These are phyloP conservation scores for Siderastrea radians DNA, from an alignment of 92 coral and sea anemone genomes.

Conservation along the genomic window DNA sequence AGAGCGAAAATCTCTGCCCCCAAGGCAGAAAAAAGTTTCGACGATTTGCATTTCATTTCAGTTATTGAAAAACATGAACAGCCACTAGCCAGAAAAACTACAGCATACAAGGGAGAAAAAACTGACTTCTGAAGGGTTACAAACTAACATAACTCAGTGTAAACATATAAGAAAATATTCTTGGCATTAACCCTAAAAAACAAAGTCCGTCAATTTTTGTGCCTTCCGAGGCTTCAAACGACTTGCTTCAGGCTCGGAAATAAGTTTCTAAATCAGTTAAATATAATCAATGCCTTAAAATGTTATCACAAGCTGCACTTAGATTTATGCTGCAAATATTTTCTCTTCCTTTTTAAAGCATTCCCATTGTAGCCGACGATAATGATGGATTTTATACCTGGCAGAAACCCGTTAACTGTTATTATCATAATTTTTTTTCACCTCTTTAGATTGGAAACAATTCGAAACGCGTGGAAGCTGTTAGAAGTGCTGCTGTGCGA, in stretches of 20 bases:
- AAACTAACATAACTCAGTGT: no score
- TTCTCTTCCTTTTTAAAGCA: not conserved
- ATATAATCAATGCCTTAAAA: constrained; percentile 17
- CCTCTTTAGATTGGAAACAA: not conserved
- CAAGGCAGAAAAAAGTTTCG: not conserved
- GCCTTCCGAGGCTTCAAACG: not conserved
- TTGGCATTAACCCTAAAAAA: not conserved
- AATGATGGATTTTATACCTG: constrained; percentile 6
- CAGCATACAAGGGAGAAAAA: not conserved
- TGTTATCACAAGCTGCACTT: constrained; percentile 42
- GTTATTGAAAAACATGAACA: not conserved
- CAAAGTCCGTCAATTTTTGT: not conserved
- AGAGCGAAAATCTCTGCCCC: constrained; percentile 12
- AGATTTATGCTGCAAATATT: constrained; percentile 26
- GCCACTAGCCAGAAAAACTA: not conserved
- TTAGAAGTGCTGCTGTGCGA: not conserved
- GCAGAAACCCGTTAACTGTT: constrained; percentile 12
- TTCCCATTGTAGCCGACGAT: not conserved
- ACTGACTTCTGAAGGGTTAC: not conserved
- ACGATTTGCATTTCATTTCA: constrained; percentile 12
- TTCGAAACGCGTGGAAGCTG: not conserved
- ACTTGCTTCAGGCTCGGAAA: constrained; percentile 29
- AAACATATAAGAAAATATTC: not conserved
- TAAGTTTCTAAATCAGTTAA: constrained; percentile 14
- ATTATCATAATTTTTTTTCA: not conserved